Conservation (phyloP, 2,888 invertebrate genomes). For the Tanytarsus gracilentus region DNA sequence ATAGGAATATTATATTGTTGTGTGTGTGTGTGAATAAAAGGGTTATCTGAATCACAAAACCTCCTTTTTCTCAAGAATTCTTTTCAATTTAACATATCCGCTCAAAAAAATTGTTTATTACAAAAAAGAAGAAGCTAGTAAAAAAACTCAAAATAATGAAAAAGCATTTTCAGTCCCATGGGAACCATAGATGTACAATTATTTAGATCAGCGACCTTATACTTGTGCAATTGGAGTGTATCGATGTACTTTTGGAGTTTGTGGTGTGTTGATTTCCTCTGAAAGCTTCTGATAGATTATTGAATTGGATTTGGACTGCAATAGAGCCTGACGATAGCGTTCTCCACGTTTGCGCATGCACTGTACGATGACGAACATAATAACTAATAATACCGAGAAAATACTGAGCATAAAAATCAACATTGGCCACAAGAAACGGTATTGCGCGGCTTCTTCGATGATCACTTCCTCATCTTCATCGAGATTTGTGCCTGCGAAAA, state of each 20-base stretch:
- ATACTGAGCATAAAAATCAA: constrained; percentile 52
- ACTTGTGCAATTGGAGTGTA: constrained; percentile 51
- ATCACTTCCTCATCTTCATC: constrained; percentile 29
- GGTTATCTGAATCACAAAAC: too few relatives aligned
- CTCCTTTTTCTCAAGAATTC: too few relatives aligned
- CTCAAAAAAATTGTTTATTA: too few relatives aligned
- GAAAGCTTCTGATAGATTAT: constrained; percentile 70
- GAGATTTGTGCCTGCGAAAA: constrained; percentile 11
- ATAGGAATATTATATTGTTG: too few relatives aligned
- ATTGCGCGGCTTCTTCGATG: constrained; percentile 37
- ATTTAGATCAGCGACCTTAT: constrained; percentile 37
- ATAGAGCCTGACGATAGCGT: constrained; percentile 43
- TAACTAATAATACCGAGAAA: constrained; percentile 46
- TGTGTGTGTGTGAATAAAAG: too few relatives aligned
- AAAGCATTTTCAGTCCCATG: too few relatives aligned
- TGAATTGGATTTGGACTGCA: constrained; percentile 41
- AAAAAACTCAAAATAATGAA: not conserved
- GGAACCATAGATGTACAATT: too few relatives aligned
- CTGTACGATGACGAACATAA: constrained; percentile 47
- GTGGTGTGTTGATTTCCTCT: constrained; percentile 58
- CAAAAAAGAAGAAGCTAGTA: too few relatives aligned
- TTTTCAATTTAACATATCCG: too few relatives aligned
- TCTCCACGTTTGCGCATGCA: constrained; percentile 46
- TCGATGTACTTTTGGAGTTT: constrained; percentile 59
- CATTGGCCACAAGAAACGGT: constrained; percentile 51